Evolutionary conservation across 2,113 vertebrate species (phyloP), one percentile per base, ranked within the genome.

Genomic region (Mesitornis unicolor): DNA sequence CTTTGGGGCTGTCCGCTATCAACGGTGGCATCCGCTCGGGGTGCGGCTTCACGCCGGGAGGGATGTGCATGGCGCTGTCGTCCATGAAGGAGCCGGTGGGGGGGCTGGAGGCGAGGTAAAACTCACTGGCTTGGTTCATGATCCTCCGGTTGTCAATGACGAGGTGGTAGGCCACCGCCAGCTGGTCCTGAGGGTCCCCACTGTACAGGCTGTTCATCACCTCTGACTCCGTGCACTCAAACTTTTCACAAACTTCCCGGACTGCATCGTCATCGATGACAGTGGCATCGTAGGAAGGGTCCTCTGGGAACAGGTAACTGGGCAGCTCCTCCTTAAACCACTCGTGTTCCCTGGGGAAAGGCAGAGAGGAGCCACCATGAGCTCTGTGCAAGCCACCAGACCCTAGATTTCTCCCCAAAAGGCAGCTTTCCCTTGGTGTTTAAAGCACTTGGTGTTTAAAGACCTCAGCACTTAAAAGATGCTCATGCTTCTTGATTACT

Each of bases 61-160:
- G 99, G 78, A 99, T 98, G 42, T 98, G 98, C 99, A 99, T 98
- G 80, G 97, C 4, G 56, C 98, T 99, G 60, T 99, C 99, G 7
- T 99, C 99, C 93, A 99, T 99, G 90, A 99, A 99, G 56, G 99
- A 99, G 94, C 99, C 98, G 2, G 99, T 99, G 7, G 99, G 99
- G 4, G 99, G 99, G 96, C 99, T 99, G 91, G 99, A 99, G 78
- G 99, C 99, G 33, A 99, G 98, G 98, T 99, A 99, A 98, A 99
- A 99, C 98, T 99, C 99, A 16, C 99, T 99, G 97, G 99, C 99
- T 96, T 99, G 99, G 96, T 99, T 99, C 99, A 99, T 99, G 97
- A 99, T 99, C 95, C 99, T 98, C 12, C 99, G 98, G 97, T 99
- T 99, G 98, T 99, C 99, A 31, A 99, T 99, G 95, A 99, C 98